phyloP scores from a whole-genome alignment of 2,888 invertebrate genomes.

The Torymus tubicola region DNA sequence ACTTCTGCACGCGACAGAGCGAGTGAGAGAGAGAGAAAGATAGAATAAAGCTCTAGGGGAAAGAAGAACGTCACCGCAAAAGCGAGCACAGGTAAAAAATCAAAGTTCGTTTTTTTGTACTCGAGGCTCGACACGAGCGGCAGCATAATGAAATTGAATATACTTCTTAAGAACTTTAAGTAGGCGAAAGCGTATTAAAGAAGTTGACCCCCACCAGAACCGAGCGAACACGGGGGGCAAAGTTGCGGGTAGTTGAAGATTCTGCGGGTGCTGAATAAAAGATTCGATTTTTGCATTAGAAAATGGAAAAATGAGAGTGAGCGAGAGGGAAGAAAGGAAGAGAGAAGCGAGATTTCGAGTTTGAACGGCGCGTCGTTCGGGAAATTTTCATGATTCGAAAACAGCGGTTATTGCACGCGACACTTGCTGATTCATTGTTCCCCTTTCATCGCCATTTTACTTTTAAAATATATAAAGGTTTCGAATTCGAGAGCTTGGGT shows the following conservation, averaged over 20 bases:
- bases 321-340: neutral
- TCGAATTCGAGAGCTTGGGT: no score
- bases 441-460: neutral
- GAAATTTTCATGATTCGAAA: conserved; percentile 17
- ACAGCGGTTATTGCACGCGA: neutral
- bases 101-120: no score
- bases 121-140: neutral
- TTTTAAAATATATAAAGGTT: neutral
- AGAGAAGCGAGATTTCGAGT: neutral
- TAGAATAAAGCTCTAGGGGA: neutral
- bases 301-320: conserved; percentile 14
- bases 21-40: no score
- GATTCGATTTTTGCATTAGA: conserved; percentile 39
- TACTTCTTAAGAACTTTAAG: conserved; percentile 21
- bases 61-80: neutral
- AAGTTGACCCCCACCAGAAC: conserved; percentile 1
- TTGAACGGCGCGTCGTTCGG: neutral
- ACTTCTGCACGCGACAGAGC: conserved; percentile 6
- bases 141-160: conserved; percentile 29
- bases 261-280: conserved; percentile 31
- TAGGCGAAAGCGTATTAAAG: conserved; percentile 13
- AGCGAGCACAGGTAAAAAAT: no score
- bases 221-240: neutral
- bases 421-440: neutral
- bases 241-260: conserved; percentile 22